phyloP scores from a whole-genome alignment of 2,888 invertebrate species.

The Crepidodera aurea region DNA sequence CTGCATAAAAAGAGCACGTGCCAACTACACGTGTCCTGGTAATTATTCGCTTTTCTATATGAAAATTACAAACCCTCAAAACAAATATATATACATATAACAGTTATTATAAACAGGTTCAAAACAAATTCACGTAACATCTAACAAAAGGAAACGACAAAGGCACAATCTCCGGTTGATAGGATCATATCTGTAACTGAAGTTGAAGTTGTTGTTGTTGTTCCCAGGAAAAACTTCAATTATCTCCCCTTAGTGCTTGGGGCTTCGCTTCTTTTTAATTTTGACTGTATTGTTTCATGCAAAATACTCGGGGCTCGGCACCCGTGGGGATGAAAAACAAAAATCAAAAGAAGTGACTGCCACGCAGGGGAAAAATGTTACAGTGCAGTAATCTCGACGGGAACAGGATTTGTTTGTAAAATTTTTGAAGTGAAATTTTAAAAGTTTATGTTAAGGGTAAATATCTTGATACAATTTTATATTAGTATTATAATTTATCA shows the following conservation, averaged over 20 bases:
- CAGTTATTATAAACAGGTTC: background rate
- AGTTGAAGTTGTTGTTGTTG: slow-evolving; percentile 21
- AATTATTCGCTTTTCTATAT: background rate
- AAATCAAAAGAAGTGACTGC: slow-evolving; percentile 17
- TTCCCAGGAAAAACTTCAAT: slow-evolving; percentile 12
- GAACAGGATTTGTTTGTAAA: background rate
- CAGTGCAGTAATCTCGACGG: slow-evolving; percentile 1
- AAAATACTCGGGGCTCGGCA: background rate
- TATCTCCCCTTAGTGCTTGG: slow-evolving; percentile 18
- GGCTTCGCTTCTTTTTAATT: slow-evolving; percentile 18
- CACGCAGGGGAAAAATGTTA: slow-evolving; percentile 1
- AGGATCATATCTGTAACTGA: slow-evolving; percentile 16
- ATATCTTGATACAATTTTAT: background rate
- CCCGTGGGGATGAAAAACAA: slow-evolving; percentile 6
- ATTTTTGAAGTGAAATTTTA: background rate
- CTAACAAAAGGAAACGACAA: background rate
- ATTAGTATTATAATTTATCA: too few relatives aligned
- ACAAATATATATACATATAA: background rate
- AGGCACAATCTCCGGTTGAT: slow-evolving; percentile 8
- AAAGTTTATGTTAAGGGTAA: background rate
- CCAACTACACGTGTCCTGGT: background rate
- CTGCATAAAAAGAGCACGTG: too few relatives aligned
- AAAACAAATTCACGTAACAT: background rate
- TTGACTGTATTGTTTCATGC: slow-evolving; percentile 19
- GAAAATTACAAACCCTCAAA: background rate